Evolutionary conservation across 2,113 vertebrate genomes (phyloP), one percentile per base, ranked within the genome.

Genomic region (Aphyosemion australe): DNA sequence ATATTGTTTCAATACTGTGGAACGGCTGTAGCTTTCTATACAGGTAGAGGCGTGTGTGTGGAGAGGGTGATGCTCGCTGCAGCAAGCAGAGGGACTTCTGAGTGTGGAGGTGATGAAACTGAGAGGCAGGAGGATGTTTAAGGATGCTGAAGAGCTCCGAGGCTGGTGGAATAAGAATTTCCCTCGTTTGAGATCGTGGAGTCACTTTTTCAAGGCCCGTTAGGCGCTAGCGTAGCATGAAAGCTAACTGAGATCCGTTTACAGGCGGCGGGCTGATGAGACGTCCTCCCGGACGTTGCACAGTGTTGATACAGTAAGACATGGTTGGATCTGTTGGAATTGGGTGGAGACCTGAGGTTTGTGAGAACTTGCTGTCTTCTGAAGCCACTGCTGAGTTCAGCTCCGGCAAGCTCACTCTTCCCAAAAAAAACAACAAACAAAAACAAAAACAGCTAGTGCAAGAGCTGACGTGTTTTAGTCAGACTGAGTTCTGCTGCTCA

Each of bases 1-100:
- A 75, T 78, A 87, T 41, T 66, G 76, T 11, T 63, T 84, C 83
- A 91, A 93, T 90, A 92, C 91, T 93, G 91, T 82, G 46, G 71
- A 15, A 49, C 61, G 90, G 86, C 72, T 84, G 82, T 85, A 87
- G 82, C 69, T 58, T 70, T 67, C 82, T 84, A 78, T 82, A 84
- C 74, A 88, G 78, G 80, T 86, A 85, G 77, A 87, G 82, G 78
- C n/a, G n/a, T 76, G 74, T 67, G 65, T 61, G 41, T 16, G 15
- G 5, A 66, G 48, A 87, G 72, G 76, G 63, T 63, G 64, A 72
- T 20, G 20, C 57, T 45, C 26, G 16, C 71, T 14, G 64, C 20
- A 12, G 26, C 43, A 10, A 37, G 34, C 34, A 37, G 55, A 84
- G 73, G 85, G 79, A 88, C 77, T 49, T 76, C 76, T 61, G 76